Base-by-base conservation (phyloP, 2,113 vertebrate genomes). In the Cacatua alba region DNA sequence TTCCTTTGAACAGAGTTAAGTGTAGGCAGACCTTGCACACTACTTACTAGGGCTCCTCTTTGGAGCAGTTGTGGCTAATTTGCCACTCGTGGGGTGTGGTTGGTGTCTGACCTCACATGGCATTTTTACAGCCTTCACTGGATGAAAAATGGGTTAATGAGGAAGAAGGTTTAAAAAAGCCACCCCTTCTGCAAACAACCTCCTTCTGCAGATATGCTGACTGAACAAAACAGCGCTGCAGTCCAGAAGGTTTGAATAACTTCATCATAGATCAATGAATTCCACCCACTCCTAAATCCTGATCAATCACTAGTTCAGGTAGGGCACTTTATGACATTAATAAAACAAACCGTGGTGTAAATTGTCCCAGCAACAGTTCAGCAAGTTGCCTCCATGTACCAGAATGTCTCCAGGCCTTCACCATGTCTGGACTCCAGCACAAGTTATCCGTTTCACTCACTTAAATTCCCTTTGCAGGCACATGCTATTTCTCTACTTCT, bases 81-180 rank as follows among this genome's bases (percentile, higher is more conserved):
- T 88, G 37, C 24, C 39, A 8, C 46, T 91, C 1, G 1, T 0
- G 0, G 72, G 37, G 17, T 43, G 72, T 0, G 5, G 29, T 2
- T 86, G 53, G n/a, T 64, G 59, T 11, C 37, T 86, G 49, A 93
- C 70, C n/a, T 74, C 76, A 57, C 28, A 8, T 3, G 48, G 48
- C 18, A 31, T 48, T 92, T 96, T 95, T 87, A 89, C 39, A 84
- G 67, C 69, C 65, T 84, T 75, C 0, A 0, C 19, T 0, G 0
- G 51, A 63, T 55, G 60, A 82, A 71, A 70, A 79, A 55, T 0
- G 2, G 18, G 29, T 68, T 64, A 71, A 60, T 0, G 14, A 86
- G 62, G 62, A 78, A 17, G 64, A 76, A 63, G 24, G 77, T 59
- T 86, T 44, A 14, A 86, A 86, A 68, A 63, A 91, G 9, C 48